phyloP scores from a whole-genome alignment of 1,140 invertebrate genomes.

The Riptortus pedestris region DNA sequence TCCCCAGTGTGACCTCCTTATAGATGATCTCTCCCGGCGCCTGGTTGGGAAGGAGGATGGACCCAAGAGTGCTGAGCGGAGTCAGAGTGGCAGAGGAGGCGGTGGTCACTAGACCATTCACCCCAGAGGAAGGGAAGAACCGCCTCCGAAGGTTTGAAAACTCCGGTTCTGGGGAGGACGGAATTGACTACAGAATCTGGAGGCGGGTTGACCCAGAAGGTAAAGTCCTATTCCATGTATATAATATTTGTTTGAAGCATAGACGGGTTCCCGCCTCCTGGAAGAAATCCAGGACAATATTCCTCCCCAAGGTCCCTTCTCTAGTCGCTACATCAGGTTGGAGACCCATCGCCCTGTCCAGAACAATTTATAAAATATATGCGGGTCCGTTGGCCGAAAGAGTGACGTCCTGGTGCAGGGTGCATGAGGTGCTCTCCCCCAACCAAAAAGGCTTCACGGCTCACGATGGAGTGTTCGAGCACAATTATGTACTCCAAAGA shows the following conservation, averaged over 20 bases:
- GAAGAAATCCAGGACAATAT: slow-evolving; percentile 32
- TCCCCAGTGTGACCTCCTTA: background rate
- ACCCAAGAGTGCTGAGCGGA: background rate
- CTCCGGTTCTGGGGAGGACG: slow-evolving; percentile 32
- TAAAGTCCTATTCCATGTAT: slow-evolving; percentile 23
- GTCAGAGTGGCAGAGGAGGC: background rate
- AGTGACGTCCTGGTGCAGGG: slow-evolving; percentile 4
- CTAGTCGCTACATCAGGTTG: slow-evolving; percentile 26
- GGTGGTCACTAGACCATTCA: background rate
- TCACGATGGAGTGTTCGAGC: slow-evolving; percentile 17
- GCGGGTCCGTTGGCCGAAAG: slow-evolving; percentile 29
- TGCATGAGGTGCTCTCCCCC: background rate
- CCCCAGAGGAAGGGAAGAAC: slow-evolving; percentile 17
- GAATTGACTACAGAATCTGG: slow-evolving; percentile 28
- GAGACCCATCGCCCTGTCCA: slow-evolving; percentile 29
- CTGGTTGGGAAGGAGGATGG: background rate
- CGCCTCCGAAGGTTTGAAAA: slow-evolving; percentile 29
- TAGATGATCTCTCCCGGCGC: background rate
- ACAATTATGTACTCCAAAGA: slow-evolving; percentile 3
- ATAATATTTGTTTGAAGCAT: slow-evolving; percentile 25
- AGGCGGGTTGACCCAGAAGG: background rate
- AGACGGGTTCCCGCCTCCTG: slow-evolving; percentile 26
- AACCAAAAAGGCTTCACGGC: background rate
- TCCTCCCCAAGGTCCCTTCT: slow-evolving; percentile 36
- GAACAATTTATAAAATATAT: slow-evolving; percentile 35